Evolutionary conservation across 2,113 vertebrate genomes (phyloP).

Genomic region (Hippocampus barbouri): DNA sequence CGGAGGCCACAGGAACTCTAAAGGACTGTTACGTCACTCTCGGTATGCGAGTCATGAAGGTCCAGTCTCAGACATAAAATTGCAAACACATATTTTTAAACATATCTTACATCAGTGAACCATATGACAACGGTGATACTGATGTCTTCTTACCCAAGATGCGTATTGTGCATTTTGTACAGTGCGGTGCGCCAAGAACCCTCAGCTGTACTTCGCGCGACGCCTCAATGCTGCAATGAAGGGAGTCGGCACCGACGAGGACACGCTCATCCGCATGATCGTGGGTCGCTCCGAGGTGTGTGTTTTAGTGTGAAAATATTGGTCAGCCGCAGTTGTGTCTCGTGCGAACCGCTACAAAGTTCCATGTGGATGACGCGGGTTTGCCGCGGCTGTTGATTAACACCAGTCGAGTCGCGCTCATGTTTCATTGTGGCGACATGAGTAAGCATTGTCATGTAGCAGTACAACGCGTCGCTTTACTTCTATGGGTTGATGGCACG

Average conservation of each 20-base stretch:
- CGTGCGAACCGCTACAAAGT: neutral
- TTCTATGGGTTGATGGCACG: neutral
- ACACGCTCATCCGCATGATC: conserved; percentile 84
- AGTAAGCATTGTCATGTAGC: no score
- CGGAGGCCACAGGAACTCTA: conserved; percentile 72
- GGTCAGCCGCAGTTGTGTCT: no score
- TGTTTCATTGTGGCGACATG: no score
- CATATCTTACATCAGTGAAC: neutral
- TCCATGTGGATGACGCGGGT: neutral
- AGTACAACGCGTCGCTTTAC: no score
- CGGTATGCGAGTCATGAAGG: conserved; percentile 37
- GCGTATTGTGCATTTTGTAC: conserved; percentile 16
- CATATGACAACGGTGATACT: neutral
- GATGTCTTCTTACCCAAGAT: neutral
- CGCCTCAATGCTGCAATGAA: conserved; percentile 86
- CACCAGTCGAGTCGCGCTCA: no score
- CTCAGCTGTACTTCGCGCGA: conserved; percentile 86
- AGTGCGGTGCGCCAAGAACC: conserved; percentile 84
- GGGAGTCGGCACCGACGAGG: conserved; percentile 84
- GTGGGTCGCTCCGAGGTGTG: conserved; percentile 86
- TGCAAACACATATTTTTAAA: neutral
- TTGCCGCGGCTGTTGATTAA: neutral
- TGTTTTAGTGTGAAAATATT: neutral
- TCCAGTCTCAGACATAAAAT: neutral
- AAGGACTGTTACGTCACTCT: conserved; percentile 77